Conservation (phyloP, 2,888 invertebrate genomes). For the Drosophila infuscata region DNA sequence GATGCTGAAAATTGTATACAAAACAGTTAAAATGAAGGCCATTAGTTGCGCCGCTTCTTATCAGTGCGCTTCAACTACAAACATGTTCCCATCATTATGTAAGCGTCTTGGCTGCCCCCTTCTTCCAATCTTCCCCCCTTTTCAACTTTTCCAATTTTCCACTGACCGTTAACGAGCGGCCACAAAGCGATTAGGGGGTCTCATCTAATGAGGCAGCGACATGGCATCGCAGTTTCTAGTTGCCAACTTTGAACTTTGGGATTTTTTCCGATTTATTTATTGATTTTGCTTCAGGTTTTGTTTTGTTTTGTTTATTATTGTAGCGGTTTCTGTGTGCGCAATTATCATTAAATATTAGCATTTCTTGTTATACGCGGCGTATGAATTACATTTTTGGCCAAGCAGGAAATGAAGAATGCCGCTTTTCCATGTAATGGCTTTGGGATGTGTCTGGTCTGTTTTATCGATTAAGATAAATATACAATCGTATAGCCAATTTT, state of each 20-base stretch:
- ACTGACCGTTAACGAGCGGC: slow-evolving; percentile 48
- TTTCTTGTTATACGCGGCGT: slow-evolving; percentile 62
- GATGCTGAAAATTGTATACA: slow-evolving; percentile 53
- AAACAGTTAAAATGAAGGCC: slow-evolving; percentile 42
- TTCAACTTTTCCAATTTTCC: not conserved
- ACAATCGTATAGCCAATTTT: slow-evolving; percentile 23
- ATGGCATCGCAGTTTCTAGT: slow-evolving; percentile 58
- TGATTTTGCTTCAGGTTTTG: slow-evolving; percentile 43
- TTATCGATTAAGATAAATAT: slow-evolving; percentile 30
- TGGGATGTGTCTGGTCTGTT: slow-evolving; percentile 10
- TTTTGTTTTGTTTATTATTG: slow-evolving; percentile 44
- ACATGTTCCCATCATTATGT: slow-evolving; percentile 76
- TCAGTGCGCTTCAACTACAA: slow-evolving; percentile 30
- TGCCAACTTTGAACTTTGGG: slow-evolving; percentile 71
- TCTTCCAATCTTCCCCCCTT: not conserved
- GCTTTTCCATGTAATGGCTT: slow-evolving; percentile 18
- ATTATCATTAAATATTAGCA: slow-evolving; percentile 76
- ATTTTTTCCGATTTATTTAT: slow-evolving; percentile 36
- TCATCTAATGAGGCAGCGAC: slow-evolving; percentile 64
- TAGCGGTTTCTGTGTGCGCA: slow-evolving; percentile 48
- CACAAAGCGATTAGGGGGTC: slow-evolving; percentile 27
- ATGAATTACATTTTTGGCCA: slow-evolving; percentile 63
- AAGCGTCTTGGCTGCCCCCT: slow-evolving; percentile 27
- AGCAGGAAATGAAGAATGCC: slow-evolving; percentile 58
- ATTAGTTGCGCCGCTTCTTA: slow-evolving; percentile 55